Evolutionary conservation across 2,888 invertebrate species (phyloP), one percentile per base, ranked within the genome.

Genomic region (Xestia sexstrigata): DNA sequence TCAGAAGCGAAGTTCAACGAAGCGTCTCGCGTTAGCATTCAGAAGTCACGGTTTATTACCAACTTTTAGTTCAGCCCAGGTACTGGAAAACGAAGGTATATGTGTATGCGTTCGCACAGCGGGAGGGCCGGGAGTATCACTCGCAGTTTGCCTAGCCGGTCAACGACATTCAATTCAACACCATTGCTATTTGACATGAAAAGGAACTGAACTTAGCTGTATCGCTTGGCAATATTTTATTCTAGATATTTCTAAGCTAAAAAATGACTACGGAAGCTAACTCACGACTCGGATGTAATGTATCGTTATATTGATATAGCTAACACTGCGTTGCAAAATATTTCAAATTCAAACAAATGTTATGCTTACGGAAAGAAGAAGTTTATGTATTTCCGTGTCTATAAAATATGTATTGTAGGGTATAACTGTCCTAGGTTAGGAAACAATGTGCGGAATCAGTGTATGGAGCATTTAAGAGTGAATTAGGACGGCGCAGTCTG

Each of bases 101-200:
- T 73, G 49, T 52, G 49, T 81, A 74, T 66, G 60, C 79, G 69
- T 65, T 65, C 55, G 13, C 66, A 23, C 73, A 74, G 81, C 66
- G 73, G 84, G 80, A 63, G 80, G 81, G 68, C 42, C 20, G 70
- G 79, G 78, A 79, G 87, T 86, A 89, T 90, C 91, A 89, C 87
- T 88, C 88, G 88, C 85, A 91, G 92, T 91, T 92, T 92, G 92
- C 87, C 84, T 88, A 90, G 89, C 82, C 94, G 94, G 95, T 95
- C 95, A 95, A 95, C 92, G 93, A 94, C 94, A 93, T 94, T 91
- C 90, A 89, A 88, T 92, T 90, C 88, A 90, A 89, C 90, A 91
- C 91, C 92, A 94, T 93, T 93, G 92, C 94, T 92, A 88, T 93
- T 93, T 93, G 93, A 93, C 94, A 95, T 92, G 94, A 94, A 94